Evolutionary conservation across 2,797 vertebrate genomes (phyloP).

Genomic region (Rachycentron canadum): DNA sequence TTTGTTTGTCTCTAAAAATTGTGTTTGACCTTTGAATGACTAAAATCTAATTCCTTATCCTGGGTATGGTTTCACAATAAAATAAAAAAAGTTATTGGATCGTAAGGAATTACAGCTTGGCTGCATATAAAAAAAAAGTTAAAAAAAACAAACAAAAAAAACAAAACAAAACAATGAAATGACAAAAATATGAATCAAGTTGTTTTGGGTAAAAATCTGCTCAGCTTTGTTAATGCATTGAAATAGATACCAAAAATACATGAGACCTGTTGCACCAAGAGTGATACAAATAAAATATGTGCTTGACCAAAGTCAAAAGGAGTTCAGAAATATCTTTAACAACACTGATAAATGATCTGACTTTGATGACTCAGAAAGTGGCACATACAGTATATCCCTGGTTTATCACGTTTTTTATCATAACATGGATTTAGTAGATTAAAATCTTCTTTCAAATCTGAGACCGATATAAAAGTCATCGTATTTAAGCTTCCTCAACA

Average conservation of each 20-base stretch:
- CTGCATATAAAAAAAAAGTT: conserved; percentile 10
- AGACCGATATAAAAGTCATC: conserved; percentile 35
- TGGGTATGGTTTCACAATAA: not conserved
- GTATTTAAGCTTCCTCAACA: not conserved
- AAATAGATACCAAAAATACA: conserved; percentile 6
- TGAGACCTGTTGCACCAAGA: conserved; percentile 10
- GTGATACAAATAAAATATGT: conserved; percentile 10
- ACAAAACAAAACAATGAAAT: too few species aligned
- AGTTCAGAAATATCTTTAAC: conserved; percentile 32
- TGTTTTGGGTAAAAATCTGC: conserved; percentile 8
- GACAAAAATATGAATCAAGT: not conserved
- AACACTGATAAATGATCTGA: conserved; percentile 39
- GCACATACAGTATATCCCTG: conserved; percentile 31
- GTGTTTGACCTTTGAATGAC: not conserved
- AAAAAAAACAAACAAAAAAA: not conserved
- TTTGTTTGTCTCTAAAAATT: not conserved
- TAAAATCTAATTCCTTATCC: not conserved
- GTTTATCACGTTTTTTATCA: not conserved
- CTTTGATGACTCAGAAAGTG: conserved; percentile 16
- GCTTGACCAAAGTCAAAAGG: not conserved
- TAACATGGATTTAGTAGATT: conserved; percentile 6
- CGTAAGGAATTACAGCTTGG: not conserved
- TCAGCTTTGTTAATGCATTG: not conserved
- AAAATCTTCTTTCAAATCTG: conserved; percentile 27
- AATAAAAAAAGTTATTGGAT: not conserved